Percentiles rank a stretch among this genome's conserved stretches.
phyloP scores from a whole-genome alignment of 2,113 vertebrate genomes.

The Motacilla alba region DNA sequence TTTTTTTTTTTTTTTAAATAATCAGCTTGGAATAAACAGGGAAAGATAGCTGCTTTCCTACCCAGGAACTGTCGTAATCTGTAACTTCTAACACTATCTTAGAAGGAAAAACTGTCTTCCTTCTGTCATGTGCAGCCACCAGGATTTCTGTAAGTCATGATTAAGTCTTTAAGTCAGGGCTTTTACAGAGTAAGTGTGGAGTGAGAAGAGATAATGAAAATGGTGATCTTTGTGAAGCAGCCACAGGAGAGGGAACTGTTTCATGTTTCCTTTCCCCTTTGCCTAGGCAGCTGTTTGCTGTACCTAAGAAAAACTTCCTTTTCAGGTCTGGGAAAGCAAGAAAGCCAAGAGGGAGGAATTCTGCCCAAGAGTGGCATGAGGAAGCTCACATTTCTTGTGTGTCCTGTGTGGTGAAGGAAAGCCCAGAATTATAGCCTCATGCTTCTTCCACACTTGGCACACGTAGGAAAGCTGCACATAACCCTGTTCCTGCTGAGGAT shows the following conservation, averaged over 20 bases:
- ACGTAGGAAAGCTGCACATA: background rate
- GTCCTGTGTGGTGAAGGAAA: background rate
- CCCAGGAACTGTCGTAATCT: background rate
- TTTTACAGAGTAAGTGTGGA: background rate
- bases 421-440: background rate
- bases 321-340: background rate
- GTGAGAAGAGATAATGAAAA: conserved; percentile 8
- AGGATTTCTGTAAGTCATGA: conserved; percentile 50
- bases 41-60: background rate
- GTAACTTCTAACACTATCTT: conserved; percentile 1
- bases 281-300: background rate
- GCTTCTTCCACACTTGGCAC: background rate
- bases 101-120: background rate
- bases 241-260: background rate
- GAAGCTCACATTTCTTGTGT: background rate
- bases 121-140: conserved; percentile 35
- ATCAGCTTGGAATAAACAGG: conserved; percentile 28
- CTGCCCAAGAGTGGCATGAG: background rate
- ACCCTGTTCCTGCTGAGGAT: background rate
- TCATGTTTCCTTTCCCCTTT: background rate
- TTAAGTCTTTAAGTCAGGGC: conserved; percentile 35
- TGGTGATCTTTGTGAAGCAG: background rate
- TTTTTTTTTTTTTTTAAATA: background rate
- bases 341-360: background rate
- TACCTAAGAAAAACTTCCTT: background rate